Conservation (phyloP, 2,888 invertebrate genomes). For the Sphecodes monilicornis region DNA sequence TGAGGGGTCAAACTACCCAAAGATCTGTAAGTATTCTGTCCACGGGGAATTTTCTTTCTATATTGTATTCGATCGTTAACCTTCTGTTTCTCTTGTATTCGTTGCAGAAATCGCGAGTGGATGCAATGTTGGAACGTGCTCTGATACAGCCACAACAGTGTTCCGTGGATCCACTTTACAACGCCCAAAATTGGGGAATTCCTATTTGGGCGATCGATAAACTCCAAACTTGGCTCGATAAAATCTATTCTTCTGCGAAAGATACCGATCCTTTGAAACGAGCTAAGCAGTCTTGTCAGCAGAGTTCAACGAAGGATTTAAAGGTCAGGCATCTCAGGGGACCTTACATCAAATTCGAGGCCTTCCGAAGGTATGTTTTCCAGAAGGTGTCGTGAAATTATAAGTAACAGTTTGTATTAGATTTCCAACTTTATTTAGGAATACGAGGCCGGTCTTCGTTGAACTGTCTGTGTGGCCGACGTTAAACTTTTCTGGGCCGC, state of each 20-base stretch:
- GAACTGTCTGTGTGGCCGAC: slow-evolving; percentile 88
- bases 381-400: neutral
- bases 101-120: slow-evolving; percentile 88
- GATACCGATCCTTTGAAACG: slow-evolving; percentile 73
- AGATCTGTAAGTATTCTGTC: slow-evolving; percentile 79
- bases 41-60: neutral
- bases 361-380: slow-evolving; percentile 87
- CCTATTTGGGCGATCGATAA: slow-evolving; percentile 86
- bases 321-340: slow-evolving; percentile 88
- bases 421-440: slow-evolving; percentile 76
- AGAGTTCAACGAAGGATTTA: slow-evolving; percentile 71
- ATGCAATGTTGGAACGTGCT: slow-evolving; percentile 93
- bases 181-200: slow-evolving; percentile 85
- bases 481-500: slow-evolving; percentile 84
- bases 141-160: slow-evolving; percentile 85
- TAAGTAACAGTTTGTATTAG: neutral
- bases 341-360: slow-evolving; percentile 91
- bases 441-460: slow-evolving; percentile 87
- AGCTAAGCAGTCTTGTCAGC: slow-evolving; percentile 59
- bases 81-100: slow-evolving; percentile 13
- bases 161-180: slow-evolving; percentile 85
- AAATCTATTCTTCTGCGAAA: slow-evolving; percentile 87
- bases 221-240: slow-evolving; percentile 86
- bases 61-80: neutral
- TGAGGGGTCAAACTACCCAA: slow-evolving; percentile 82